Evolutionary conservation across 2,113 vertebrate genomes (phyloP), one percentile per base, ranked within the genome.

Genomic region (Chunga burmeisteri): DNA sequence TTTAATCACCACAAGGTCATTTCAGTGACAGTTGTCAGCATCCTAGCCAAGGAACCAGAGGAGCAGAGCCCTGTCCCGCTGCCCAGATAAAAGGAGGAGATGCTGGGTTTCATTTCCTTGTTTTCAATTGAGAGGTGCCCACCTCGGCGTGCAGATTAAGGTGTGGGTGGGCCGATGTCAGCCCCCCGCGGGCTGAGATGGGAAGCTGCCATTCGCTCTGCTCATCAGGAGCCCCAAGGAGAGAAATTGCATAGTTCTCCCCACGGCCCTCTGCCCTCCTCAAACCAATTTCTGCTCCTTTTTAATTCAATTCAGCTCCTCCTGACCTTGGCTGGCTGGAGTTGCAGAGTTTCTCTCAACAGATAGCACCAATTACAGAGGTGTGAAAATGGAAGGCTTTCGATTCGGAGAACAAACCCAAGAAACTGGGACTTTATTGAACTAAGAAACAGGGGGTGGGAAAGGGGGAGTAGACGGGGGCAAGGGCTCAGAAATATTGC

Each of bases 301-400:
- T 97, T 98, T 98, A 98, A 98, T 98, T 98, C 97, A 98, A 97
- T 96, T 97, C 97, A 87, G 88, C 94, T 97, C 96, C 95, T 91
- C 80, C 94, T 98, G 97, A 98, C 98, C 98, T 95, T 88, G 81
- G 93, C 95, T 97, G 95, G 96, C 94, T 97, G 95, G 94, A 97
- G 96, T 95, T 93, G 66, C 96, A 93, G 97, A 97, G 98, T 97
- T 98, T 96, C 98, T 98, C 97, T 97, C 96, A 97, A 97, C 93
- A 92, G 96, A 98, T 97, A 98, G 97, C 98, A 98, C 98, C 98
- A 98, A 98, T 98, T 98, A 98, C 95, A 40, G 80, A 98, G 97
- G 98, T 98, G 98, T 95, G 98, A 98, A 98, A 97, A 98, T 93
- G 97, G 97, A 98, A 98, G 95, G 74, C 94, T 97, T 97, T 96